Percentiles rank a stretch among this genome's conserved stretches.
These are phyloP conservation scores for Rhopilema esculentum DNA, from an alignment of 30 jellyfish, hydroid and myxozoan genomes.

Conservation along the genomic window DNA sequence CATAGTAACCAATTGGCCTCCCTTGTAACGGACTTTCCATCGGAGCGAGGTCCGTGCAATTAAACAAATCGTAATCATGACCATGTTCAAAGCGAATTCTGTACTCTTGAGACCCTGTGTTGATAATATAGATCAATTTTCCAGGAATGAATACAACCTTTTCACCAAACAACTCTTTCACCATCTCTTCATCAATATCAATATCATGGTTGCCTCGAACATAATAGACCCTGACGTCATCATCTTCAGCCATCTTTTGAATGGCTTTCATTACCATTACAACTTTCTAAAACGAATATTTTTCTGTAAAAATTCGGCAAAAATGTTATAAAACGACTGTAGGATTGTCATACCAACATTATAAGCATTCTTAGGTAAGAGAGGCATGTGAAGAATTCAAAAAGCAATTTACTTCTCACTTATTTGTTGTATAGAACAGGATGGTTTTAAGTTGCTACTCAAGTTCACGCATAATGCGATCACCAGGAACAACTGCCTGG, in stretches of 20 bases:
- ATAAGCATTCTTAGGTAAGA: too few relatives aligned
- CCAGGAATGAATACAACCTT: slow-evolving; percentile 77
- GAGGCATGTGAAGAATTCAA: too few relatives aligned
- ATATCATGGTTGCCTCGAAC: slow-evolving; percentile 81
- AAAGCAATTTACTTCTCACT: too few relatives aligned
- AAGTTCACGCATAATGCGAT: too few relatives aligned
- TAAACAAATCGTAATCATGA: slow-evolving; percentile 80
- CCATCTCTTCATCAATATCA: slow-evolving; percentile 61
- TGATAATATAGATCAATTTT: slow-evolving; percentile 63
- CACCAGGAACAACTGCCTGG: too few relatives aligned
- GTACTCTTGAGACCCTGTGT: slow-evolving; percentile 75
- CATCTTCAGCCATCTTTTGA: slow-evolving; percentile 83
- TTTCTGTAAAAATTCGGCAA: too few relatives aligned
- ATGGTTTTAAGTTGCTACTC: too few relatives aligned
- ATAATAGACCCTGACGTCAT: slow-evolving; percentile 72
- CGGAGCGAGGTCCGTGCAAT: slow-evolving; percentile 55
- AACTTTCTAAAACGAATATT: slow-evolving; percentile 23
- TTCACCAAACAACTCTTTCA: slow-evolving; percentile 58
- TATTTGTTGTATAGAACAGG: too few relatives aligned
- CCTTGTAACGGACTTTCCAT: slow-evolving; percentile 79
- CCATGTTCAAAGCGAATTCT: slow-evolving; percentile 89
- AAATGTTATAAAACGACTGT: too few relatives aligned
- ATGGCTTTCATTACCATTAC: slow-evolving; percentile 46
- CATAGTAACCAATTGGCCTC: slow-evolving; percentile 73
- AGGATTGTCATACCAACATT: too few relatives aligned